Evolutionary conservation across 2,113 vertebrate genomes (phyloP).

Genomic region (Ptilorrhoa leucosticta): DNA sequence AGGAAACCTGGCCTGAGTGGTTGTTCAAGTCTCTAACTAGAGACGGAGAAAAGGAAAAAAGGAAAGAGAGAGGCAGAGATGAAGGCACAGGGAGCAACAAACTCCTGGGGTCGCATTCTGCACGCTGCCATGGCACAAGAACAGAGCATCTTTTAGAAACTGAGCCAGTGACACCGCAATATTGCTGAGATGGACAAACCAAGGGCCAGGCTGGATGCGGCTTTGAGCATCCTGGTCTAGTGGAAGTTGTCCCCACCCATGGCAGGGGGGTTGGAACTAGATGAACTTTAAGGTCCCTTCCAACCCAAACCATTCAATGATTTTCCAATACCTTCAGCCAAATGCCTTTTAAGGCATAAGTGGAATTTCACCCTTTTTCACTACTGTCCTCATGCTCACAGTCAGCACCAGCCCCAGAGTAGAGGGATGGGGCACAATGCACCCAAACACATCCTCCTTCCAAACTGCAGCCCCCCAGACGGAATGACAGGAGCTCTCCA

Average conservation of each 20-base stretch:
- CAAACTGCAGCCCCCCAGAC: not conserved
- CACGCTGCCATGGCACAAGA: not conserved
- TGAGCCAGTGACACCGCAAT: not conserved
- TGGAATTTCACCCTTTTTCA: not conserved
- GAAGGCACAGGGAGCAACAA: not conserved
- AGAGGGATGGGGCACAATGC: accelerated
- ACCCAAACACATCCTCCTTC: not conserved
- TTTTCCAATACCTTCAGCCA: not conserved
- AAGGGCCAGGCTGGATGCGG: not conserved
- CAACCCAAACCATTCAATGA: not conserved
- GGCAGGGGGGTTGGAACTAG: not conserved
- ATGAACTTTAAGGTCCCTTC: not conserved
- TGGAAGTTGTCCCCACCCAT: accelerated
- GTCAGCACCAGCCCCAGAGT: not conserved
- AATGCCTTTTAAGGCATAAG: not conserved
- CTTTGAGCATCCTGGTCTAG: not conserved
- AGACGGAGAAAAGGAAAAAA: not conserved
- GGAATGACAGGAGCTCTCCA: accelerated
- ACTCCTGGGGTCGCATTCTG: not conserved
- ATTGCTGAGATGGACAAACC: not conserved
- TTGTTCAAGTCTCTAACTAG: not conserved
- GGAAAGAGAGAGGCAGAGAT: not conserved
- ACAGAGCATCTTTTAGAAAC: not conserved
- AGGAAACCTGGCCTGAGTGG: not conserved
- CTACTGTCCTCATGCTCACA: not conserved